Percentiles rank a stretch among this genome's conserved stretches.
These are phyloP conservation scores for Eremophila alpestris DNA, from an alignment of 2,797 vertebrate species.

Conservation along the genomic window DNA sequence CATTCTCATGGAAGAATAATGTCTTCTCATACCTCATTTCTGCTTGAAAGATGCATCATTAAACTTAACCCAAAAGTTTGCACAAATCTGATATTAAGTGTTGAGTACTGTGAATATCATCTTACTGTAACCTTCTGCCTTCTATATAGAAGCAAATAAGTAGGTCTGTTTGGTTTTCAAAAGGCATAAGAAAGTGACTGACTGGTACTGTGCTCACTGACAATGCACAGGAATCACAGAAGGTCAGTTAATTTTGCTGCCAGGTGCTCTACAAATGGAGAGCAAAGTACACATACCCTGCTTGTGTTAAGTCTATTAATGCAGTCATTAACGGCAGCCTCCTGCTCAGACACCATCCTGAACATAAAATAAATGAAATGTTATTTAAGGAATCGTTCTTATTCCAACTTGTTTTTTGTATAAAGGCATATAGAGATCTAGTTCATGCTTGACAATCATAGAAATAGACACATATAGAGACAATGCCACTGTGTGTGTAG, in stretches of 20 bases:
- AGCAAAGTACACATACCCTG: not conserved
- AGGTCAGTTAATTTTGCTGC: conserved; percentile 43
- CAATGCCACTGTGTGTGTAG: not conserved
- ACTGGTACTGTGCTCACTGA: not conserved
- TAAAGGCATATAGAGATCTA: not conserved
- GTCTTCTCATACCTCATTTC: not conserved
- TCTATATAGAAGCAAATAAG: not conserved
- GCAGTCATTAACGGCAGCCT: conserved; percentile 32
- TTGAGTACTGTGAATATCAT: not conserved
- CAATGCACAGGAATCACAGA: conserved; percentile 10
- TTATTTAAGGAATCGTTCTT: conserved; percentile 20
- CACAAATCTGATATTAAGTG: not conserved
- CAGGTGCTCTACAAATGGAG: conserved; percentile 18
- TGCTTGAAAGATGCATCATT: not conserved
- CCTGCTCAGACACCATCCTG: not conserved
- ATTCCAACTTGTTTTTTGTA: not conserved
- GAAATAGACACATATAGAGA: not conserved
- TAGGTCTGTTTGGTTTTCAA: conserved; percentile 1
- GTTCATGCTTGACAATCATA: not conserved
- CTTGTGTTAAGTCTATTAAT: conserved; percentile 40
- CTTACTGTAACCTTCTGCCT: not conserved
- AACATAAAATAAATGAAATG: not conserved
- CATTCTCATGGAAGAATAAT: not conserved
- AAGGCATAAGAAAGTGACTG: not conserved
- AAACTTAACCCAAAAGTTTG: not conserved